Percentiles rank a stretch among this genome's conserved stretches.
These are phyloP conservation scores for Mormyrus iriodes DNA, from an alignment of 2,113 vertebrate species.

Conservation along the genomic window DNA sequence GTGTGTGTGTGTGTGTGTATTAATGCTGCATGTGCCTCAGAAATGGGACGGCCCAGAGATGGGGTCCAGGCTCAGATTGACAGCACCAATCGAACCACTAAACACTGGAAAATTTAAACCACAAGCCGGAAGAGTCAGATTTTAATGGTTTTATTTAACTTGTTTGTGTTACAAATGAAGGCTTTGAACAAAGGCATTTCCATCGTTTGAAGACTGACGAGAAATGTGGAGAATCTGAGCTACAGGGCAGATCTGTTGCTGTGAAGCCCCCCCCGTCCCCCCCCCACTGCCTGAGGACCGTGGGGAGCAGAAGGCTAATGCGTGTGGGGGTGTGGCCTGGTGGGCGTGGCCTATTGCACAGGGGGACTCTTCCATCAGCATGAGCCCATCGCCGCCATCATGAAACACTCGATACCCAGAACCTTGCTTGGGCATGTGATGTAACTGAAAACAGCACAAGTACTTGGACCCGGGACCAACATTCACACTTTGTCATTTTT, in stretches of 20 bases:
- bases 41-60: constrained; percentile 23
- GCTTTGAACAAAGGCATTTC: constrained; percentile 15
- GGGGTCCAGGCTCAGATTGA: constrained; percentile 31
- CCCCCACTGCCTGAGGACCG: background rate
- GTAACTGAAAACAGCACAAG: constrained; percentile 18
- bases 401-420: background rate
- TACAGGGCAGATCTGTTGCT: background rate
- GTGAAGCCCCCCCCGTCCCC: background rate
- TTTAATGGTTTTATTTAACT: constrained; percentile 22
- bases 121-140: background rate
- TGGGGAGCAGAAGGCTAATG: background rate
- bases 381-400: background rate
- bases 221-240: background rate
- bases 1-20: constrained; percentile 22
- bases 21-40: constrained; percentile 54
- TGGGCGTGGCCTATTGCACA: background rate
- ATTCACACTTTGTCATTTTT: constrained; percentile 23
- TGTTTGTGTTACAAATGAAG: constrained; percentile 26
- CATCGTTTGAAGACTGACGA: constrained; percentile 28
- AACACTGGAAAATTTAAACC: constrained; percentile 55
- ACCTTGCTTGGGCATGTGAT: background rate
- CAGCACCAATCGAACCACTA: constrained; percentile 24
- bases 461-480: constrained; percentile 15
- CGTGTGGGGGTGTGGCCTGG: background rate
- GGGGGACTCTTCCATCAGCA: background rate